Base-by-base conservation (phyloP, 1,140 invertebrate genomes). In the Colletes latitarsis region DNA sequence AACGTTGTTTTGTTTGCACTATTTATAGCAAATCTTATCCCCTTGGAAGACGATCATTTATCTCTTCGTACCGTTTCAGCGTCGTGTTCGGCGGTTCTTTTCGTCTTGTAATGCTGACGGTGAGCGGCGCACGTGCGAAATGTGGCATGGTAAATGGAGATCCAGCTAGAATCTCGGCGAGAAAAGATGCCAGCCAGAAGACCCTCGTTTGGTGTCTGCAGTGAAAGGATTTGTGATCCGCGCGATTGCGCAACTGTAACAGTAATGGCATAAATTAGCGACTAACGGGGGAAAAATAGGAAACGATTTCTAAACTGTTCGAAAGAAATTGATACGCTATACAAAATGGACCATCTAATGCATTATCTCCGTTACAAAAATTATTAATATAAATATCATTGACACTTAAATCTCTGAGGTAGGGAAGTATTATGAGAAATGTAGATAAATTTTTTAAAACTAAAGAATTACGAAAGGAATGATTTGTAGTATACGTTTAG, bases 51-150 rank as follows among this genome's bases (percentile, higher is more conserved):
- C n/a, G 69, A 79, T 79, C 77, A 84, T 81, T 85, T 81, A 63
- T 74, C 72, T 70, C 64, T 60, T 58, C 74, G 73, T 39, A 60
- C 15, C 30, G 62, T 60, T 69, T 83, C 62, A 58, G 69, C 67
- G 60, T 62, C 71, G 83, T 81, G 77, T 41, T 66, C 41, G 41
- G 10, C 15, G n/a, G 30, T 53, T 67, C 77, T 88, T 82, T 81
- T 90, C 83, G 85, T 88, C 79, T 81, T 73, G 68, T 81, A 73
- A 73, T 69, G 60, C 66, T 57, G 68, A 71, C 46, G 83, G 82
- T 87, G 85, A 86, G 76, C 77, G 77, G 88, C 90, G 90, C 91
- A 91, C 90, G 90, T 91, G 90, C 89, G 89, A 86, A 82, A 82
- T 75, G 82, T 79, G 85, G 83, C 68, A 87, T 70, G 57, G 82